Conservation (phyloP, 2,113 vertebrate species). For the Calyptomena viridis region DNA sequence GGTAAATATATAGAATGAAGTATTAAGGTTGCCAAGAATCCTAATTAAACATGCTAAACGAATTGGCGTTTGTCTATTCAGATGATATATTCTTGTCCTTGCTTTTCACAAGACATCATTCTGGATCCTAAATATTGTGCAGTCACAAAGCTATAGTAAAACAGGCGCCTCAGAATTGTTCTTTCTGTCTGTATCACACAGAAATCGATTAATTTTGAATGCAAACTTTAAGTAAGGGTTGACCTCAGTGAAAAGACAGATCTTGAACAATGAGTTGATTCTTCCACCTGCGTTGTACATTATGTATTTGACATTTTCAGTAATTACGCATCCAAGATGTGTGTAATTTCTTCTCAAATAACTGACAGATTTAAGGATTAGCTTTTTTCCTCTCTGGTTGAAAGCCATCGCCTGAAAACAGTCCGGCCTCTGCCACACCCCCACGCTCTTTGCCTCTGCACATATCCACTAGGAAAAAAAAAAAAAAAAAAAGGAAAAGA, state of each 20-base stretch:
- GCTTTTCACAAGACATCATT: background rate
- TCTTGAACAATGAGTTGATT: background rate
- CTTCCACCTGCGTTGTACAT: background rate
- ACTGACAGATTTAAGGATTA: background rate
- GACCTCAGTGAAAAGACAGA: background rate
- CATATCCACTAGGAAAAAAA: background rate
- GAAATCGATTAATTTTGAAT: background rate
- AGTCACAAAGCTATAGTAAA: background rate
- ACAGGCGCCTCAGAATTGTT: background rate
- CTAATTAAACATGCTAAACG: background rate
- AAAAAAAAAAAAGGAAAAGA: too few relatives aligned
- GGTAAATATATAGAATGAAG: background rate
- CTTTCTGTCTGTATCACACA: background rate
- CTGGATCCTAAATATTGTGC: background rate
- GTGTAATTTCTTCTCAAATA: background rate
- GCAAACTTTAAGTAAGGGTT: background rate
- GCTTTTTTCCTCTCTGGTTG: background rate
- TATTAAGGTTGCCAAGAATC: background rate
- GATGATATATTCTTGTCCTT: background rate
- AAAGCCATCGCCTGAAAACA: background rate
- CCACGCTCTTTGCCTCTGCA: background rate
- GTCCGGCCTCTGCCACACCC: background rate
- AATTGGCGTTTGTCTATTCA: background rate
- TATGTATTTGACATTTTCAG: background rate
- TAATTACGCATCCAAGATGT: background rate